A percentile compares a stretch with the other conserved stretches of the same genome.
phyloP scores from a whole-genome alignment of 2,113 vertebrate genomes.

The Gallinago paraguaiae region DNA sequence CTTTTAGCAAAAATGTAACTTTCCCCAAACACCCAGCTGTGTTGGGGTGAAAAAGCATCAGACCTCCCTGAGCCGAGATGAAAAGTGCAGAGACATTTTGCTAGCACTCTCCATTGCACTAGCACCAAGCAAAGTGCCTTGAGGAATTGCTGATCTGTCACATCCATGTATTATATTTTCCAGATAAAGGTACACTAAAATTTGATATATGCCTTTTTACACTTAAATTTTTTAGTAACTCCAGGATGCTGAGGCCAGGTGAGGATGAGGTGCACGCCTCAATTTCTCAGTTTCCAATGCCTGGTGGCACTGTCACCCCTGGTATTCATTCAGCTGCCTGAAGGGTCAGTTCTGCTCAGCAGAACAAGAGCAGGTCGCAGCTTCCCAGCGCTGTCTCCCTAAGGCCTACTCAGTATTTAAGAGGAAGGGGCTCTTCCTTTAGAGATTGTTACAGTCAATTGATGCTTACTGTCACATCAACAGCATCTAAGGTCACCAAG shows the following conservation, averaged over 20 bases:
- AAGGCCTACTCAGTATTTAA: not conserved
- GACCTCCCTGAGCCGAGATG: not conserved
- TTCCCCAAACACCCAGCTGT: not conserved
- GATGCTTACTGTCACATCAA: not conserved
- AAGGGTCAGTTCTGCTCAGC: not conserved
- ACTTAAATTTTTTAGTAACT: not conserved
- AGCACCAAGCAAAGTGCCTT: not conserved
- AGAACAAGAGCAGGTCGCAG: not conserved
- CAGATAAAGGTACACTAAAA: not conserved
- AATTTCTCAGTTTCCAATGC: not conserved
- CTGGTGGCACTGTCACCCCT: not conserved
- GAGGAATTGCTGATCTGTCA: not conserved
- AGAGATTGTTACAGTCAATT: not conserved
- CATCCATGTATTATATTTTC: accelerated
- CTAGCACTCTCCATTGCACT: not conserved
- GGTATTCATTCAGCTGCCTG: not conserved
- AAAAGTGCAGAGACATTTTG: not conserved
- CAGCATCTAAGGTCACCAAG: not conserved
- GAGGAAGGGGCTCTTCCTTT: not conserved
- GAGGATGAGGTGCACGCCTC: not conserved
- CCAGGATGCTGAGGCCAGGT: not conserved
- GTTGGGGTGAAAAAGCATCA: not conserved
- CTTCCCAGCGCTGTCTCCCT: not conserved
- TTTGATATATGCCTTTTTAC: not conserved
- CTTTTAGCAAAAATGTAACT: not conserved